Evolutionary conservation across 2,888 invertebrate genomes (phyloP), one percentile per base, ranked within the genome.

Genomic region (Scaptomyza parva): DNA sequence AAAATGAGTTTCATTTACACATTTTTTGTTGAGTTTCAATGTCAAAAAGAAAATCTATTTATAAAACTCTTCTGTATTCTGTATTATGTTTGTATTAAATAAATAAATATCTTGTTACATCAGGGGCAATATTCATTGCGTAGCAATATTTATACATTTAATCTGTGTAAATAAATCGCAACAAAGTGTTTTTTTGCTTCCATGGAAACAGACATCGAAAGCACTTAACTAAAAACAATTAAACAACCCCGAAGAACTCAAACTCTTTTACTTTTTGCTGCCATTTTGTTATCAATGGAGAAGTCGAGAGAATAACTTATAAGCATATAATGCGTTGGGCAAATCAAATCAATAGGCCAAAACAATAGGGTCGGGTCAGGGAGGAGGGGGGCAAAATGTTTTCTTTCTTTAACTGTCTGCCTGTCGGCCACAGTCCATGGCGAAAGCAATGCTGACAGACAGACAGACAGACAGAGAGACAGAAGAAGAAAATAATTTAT

Each of bases 401-500:
- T n/a, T n/a, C 22, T 8, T 9, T 20, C 14, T 28, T 28, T 28
- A 22, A 22, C 5, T 17, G 2, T 26, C 1, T 18, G 45, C 1
- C 45, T 45, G 45, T 17, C 26, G 14, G 35, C 35, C 44, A 43
- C 5, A 22, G 44, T 33, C 33, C 4, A 62, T 47, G 60, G 40
- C 64, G 80, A 65, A 85, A 85, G 88, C 88, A 86, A 67, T 88
- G 84, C 79, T 89, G 89, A 88, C 89, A 88, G 88, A n/a, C n/a
- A n/a, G n/a, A n/a, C n/a, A n/a, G n/a, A n/a, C n/a, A n/a, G n/a
- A n/a, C n/a, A n/a, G n/a, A n/a, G n/a, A n/a, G n/a, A n/a, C n/a
- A n/a, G n/a, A n/a, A n/a, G n/a, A n/a, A n/a, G 70, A 86, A 89
- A 89, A 89, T 87, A 87, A 87, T 87, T 87, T 87, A 87, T 87